Evolutionary conservation across 64 coral and sea anemone species (phyloP).

Genomic region (Orbicella faveolata): DNA sequence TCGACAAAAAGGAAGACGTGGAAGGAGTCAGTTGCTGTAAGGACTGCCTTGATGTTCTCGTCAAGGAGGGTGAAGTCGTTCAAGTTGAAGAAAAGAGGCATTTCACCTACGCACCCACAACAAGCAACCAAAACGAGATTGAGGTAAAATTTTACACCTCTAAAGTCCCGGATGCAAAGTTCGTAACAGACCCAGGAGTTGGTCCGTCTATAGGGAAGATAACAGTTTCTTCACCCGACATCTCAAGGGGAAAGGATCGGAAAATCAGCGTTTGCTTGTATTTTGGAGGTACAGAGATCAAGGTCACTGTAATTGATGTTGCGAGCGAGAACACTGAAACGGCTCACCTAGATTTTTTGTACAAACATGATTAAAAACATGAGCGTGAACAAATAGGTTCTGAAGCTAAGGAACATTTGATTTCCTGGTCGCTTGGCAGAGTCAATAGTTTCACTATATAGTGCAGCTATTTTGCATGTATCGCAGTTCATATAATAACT

Average conservation of each 20-base stretch:
- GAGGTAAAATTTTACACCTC: not conserved
- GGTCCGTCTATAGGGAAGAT: slow-evolving; percentile 21
- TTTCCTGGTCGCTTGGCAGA: no score
- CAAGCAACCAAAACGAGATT: not conserved
- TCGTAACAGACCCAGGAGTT: slow-evolving; percentile 14
- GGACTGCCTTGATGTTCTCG: slow-evolving; percentile 15
- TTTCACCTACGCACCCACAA: not conserved
- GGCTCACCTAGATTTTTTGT: slow-evolving; percentile 25
- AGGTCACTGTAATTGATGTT: not conserved
- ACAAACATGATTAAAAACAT: not conserved
- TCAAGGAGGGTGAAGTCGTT: slow-evolving; percentile 20
- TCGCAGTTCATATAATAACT: no score
- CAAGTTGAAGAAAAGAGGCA: not conserved
- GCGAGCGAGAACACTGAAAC: slow-evolving; percentile 28
- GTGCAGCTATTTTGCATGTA: no score
- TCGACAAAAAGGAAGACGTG: not conserved
- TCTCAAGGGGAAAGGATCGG: slow-evolving; percentile 7
- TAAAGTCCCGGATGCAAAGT: not conserved
- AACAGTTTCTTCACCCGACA: slow-evolving; percentile 11
- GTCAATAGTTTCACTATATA: no score
- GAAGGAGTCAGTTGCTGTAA: slow-evolving; percentile 10
- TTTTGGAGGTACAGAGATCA: slow-evolving; percentile 40
- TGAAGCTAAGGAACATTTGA: no score
- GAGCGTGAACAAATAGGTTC: no score
- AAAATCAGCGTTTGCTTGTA: not conserved